These are phyloP conservation scores for Lordiphosa mommai DNA, from an alignment of 1,140 invertebrate species.

Conservation along the genomic window DNA sequence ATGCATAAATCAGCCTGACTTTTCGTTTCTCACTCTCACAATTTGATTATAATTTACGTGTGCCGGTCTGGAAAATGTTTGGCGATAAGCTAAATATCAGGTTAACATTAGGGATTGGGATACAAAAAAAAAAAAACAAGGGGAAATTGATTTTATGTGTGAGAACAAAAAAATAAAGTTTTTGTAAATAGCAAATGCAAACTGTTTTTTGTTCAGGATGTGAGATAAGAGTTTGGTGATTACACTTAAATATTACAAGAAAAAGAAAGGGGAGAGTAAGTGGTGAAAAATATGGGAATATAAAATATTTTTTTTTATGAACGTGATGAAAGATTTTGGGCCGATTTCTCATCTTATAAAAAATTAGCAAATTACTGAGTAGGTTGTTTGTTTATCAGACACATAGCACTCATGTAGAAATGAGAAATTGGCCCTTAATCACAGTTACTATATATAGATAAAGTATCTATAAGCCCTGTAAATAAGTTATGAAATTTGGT, in stretches of 20 bases:
- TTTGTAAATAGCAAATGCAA: constrained; percentile 1
- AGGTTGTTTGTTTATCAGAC: too few relatives aligned
- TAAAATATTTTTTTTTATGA: neutral
- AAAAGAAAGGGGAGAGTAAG: neutral
- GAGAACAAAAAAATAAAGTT: constrained; percentile 41
- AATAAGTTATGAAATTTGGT: too few relatives aligned
- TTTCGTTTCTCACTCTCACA: constrained; percentile 18
- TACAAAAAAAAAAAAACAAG: neutral
- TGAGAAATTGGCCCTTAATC: too few relatives aligned
- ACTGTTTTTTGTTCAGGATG: neutral
- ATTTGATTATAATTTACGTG: constrained; percentile 74
- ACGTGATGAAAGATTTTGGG: too few relatives aligned
- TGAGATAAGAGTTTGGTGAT: neutral
- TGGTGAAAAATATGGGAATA: neutral
- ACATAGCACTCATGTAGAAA: too few relatives aligned
- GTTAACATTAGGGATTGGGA: constrained; percentile 40
- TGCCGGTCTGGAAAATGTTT: constrained; percentile 24
- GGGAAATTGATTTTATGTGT: constrained; percentile 48
- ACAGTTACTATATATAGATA: too few relatives aligned
- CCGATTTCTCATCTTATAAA: too few relatives aligned
- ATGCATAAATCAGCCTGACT: constrained; percentile 66
- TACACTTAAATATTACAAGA: neutral
- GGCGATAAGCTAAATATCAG: constrained; percentile 50
- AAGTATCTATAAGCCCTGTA: too few relatives aligned
- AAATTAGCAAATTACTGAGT: too few relatives aligned